Evolutionary conservation across 1,140 invertebrate genomes (phyloP).

Genomic region (Dendroctonus ponderosae): DNA sequence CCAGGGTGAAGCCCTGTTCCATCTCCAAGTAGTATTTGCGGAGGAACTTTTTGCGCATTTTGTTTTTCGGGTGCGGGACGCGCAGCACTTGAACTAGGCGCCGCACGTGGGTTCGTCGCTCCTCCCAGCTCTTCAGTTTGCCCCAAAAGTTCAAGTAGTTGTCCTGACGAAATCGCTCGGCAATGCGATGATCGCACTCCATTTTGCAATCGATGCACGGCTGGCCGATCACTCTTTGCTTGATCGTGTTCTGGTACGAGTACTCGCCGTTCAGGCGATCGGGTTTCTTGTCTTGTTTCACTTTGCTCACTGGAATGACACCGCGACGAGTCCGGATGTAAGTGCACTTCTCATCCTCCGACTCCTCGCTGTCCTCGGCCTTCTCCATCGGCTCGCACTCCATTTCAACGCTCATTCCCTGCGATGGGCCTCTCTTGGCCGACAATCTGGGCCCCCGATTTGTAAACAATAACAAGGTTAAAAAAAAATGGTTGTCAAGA

Average conservation of each 20-base stretch:
- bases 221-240: conserved; percentile 24
- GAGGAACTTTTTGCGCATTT: conserved; percentile 24
- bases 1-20: conserved; percentile 17
- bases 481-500: conserved; percentile 13
- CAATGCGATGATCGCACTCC: conserved; percentile 21
- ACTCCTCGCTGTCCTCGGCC: conserved; percentile 16
- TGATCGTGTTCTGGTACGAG: conserved; percentile 26
- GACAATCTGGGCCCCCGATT: not conserved
- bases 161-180: conserved; percentile 22
- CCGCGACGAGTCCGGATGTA: conserved; percentile 15
- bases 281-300: conserved; percentile 10
- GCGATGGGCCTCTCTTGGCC: not conserved
- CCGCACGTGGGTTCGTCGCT: conserved; percentile 12
- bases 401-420: conserved; percentile 3
- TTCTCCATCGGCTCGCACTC: conserved; percentile 1
- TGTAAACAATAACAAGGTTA: conserved; percentile 21
- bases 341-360: conserved; percentile 16
- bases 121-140: conserved; percentile 27
- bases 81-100: conserved; percentile 19
- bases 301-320: conserved; percentile 14
- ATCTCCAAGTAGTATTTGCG: conserved; percentile 28
- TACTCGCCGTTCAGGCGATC: conserved; percentile 24
- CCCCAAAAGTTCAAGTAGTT: conserved; percentile 26
- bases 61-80: conserved; percentile 19
- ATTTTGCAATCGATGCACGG: conserved; percentile 25